A percentile compares a stretch with the other conserved stretches of the same genome.
These are phyloP conservation scores for Orchesella flavescens DNA, from an alignment of 2,888 invertebrate species.

Conservation along the genomic window DNA sequence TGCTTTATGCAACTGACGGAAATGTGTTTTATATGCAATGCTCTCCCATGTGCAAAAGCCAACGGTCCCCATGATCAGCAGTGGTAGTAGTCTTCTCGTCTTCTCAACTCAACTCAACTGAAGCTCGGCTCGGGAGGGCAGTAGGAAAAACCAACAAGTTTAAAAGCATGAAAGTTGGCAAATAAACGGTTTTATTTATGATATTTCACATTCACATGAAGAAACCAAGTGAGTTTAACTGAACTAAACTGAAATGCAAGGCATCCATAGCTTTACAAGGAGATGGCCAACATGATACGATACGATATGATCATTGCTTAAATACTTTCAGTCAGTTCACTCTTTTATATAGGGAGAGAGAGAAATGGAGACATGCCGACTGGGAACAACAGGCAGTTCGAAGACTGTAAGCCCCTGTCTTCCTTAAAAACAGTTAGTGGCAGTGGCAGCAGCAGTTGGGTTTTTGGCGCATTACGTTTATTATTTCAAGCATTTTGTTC, in stretches of 20 bases:
- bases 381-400: neutral
- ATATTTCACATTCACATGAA: conserved; percentile 28
- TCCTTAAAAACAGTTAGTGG: neutral
- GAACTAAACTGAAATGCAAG: neutral
- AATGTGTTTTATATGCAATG: conserved; percentile 35
- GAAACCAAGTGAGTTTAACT: neutral
- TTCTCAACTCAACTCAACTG: neutral
- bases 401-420: neutral
- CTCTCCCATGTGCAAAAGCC: conserved; percentile 2
- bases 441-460: conserved; percentile 17
- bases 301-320: no score
- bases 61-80: neutral
- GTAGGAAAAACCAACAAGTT: conserved; percentile 9
- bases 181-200: conserved; percentile 38
- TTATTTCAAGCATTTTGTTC: neutral
- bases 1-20: conserved; percentile 27
- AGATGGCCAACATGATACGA: no score
- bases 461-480: neutral
- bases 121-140: no score
- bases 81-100: neutral
- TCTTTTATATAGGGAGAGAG: neutral
- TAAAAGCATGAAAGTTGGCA: neutral
- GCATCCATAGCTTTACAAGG: neutral
- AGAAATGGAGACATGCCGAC: neutral
- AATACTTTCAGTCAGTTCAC: neutral